Evolutionary conservation across 2,888 invertebrate species (phyloP), one percentile per base, ranked within the genome.

Genomic region (Heliconius erato): DNA sequence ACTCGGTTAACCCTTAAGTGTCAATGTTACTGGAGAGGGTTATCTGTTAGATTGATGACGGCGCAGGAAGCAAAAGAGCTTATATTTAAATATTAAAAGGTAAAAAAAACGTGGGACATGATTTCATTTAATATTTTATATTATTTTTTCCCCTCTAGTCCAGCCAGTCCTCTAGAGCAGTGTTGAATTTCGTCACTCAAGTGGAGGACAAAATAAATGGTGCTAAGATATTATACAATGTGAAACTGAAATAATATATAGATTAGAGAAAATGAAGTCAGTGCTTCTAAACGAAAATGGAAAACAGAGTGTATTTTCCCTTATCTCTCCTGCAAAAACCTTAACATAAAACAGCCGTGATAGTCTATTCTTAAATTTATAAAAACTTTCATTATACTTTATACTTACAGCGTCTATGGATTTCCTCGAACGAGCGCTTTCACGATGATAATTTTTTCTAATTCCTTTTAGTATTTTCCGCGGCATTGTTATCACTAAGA

Each of bases 31-130:
- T 23, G 35, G 69, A 69, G 69, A 23, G 69, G 11, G 35, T 7
- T 35, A 35, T 69, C 69, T 68, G 68, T 68, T 65, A 16, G 68
- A 68, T 32, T 19, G 68, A 68, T 19, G 68, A 68, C 68, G 19
- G 19, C 7, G 68, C 32, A 19, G 7, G 28, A 7, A 68, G 68
- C 28, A 2, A 68, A 32, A 28, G 67, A 26, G 28, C 32, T 63
- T 28, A 28, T 68, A 23, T 68, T 68, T 35, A 35, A n/a, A 68
- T 68, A 68, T 68, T 19, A 68, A 19, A 35, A 32, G 35, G 12
- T 32, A 32, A 32, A 68, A 28, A 9, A n/a, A 65, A 40, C 11
- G 4, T n/a, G 65, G 11, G 65, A 26, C 65, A 26, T 14, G 4
- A n/a, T 65, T 65, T 49, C 16, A 49, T 19, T 19, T 19, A 9